These are phyloP conservation scores for Macropodus opercularis DNA, from an alignment of 2,797 vertebrate genomes.

Conservation along the genomic window DNA sequence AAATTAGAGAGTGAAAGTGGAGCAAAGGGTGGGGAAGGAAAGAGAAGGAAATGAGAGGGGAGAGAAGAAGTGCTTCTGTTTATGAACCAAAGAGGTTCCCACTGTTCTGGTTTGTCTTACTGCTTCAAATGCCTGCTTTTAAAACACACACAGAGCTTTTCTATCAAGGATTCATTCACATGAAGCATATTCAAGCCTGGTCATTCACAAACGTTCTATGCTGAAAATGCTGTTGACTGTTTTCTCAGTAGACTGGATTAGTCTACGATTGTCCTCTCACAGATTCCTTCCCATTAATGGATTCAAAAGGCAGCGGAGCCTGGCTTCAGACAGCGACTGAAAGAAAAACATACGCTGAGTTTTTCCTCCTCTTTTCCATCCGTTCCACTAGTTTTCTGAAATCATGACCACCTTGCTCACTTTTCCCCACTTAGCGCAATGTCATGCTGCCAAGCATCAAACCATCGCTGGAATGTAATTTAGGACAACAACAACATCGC, in stretches of 20 bases:
- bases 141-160: not conserved
- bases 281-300: conserved; percentile 30
- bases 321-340: conserved; percentile 2
- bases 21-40: conserved; percentile 39
- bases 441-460: conserved; percentile 40
- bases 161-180: not conserved
- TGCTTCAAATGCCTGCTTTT: conserved; percentile 4
- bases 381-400: conserved; percentile 7
- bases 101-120: not conserved
- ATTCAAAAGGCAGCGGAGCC: conserved; percentile 34
- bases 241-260: conserved; percentile 49
- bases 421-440: conserved; percentile 30
- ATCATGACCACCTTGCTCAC: conserved; percentile 12
- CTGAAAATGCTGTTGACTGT: conserved; percentile 37
- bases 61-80: conserved; percentile 29
- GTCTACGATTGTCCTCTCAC: conserved; percentile 40
- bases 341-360: conserved; percentile 11
- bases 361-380: not conserved
- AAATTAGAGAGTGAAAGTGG: conserved; percentile 53
- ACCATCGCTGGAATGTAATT: conserved; percentile 49
- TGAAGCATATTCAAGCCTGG: not conserved
- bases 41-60: conserved; percentile 43
- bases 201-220: conserved; percentile 28
- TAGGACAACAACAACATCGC: conserved; percentile 35
- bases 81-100: conserved; percentile 5